These are phyloP conservation scores for Hyles vespertilio DNA, from an alignment of 1,140 invertebrate genomes.

Conservation along the genomic window DNA sequence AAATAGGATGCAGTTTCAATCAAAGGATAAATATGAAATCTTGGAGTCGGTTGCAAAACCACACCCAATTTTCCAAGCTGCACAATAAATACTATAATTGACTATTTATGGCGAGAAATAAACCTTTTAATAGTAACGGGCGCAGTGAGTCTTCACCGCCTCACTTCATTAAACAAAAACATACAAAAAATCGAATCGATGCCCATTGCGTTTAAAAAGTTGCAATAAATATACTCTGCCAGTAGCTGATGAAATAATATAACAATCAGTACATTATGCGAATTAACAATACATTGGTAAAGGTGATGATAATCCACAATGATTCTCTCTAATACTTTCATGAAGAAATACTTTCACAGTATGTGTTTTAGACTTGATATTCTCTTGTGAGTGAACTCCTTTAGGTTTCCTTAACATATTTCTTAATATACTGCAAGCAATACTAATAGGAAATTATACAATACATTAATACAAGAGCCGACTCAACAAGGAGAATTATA, in stretches of 20 bases:
- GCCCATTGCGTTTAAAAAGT: neutral
- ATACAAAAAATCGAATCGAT: neutral
- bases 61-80: slow-evolving; percentile 29
- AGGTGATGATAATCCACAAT: too few species aligned
- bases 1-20: slow-evolving; percentile 31
- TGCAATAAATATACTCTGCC: neutral
- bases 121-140: slow-evolving; percentile 12
- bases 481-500: too few species aligned
- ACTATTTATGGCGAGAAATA: slow-evolving; percentile 35
- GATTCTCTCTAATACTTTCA: too few species aligned
- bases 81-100: slow-evolving; percentile 49
- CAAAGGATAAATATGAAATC: slow-evolving; percentile 7
- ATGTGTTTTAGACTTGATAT: too few species aligned
- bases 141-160: neutral
- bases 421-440: too few species aligned
- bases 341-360: too few species aligned
- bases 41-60: slow-evolving; percentile 19
- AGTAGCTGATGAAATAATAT: neutral
- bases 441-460: too few species aligned
- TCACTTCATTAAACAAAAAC: slow-evolving; percentile 1
- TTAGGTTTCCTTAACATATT: too few species aligned
- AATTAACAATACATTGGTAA: too few species aligned
- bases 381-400: too few species aligned
- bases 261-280: too few species aligned
- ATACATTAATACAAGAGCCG: too few species aligned